These are phyloP conservation scores for Hiodon alosoides DNA, from an alignment of 2,113 vertebrate genomes.

Conservation along the genomic window DNA sequence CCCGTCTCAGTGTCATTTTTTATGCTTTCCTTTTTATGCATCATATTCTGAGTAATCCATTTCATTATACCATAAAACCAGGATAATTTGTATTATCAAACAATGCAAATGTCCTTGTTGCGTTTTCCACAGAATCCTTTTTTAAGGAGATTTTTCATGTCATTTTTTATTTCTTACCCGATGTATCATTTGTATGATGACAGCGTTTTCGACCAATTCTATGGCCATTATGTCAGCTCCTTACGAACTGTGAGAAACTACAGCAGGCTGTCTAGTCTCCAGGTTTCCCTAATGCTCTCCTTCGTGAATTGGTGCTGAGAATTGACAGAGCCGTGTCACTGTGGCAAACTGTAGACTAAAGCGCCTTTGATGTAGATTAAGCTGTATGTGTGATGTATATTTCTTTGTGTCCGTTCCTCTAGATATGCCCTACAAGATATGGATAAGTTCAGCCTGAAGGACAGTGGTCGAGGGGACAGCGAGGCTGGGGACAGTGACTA, in stretches of 20 bases:
- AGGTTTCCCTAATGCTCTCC: background rate
- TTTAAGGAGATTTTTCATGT: background rate
- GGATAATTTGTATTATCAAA: background rate
- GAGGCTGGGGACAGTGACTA: slow-evolving; percentile 98
- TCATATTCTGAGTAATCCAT: too few relatives aligned
- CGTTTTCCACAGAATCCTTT: background rate
- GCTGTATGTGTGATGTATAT: background rate
- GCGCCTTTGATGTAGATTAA: too few relatives aligned
- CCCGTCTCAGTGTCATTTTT: background rate
- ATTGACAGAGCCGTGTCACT: too few relatives aligned
- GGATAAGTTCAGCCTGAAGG: slow-evolving; percentile 99
- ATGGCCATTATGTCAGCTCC: too few relatives aligned
- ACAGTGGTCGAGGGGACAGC: slow-evolving; percentile 96
- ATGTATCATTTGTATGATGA: too few relatives aligned
- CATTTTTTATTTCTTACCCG: background rate
- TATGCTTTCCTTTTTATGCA: background rate
- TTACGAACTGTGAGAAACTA: too few relatives aligned
- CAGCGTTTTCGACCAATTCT: too few relatives aligned
- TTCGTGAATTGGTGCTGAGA: too few relatives aligned
- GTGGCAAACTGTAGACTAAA: too few relatives aligned
- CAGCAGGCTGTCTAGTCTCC: background rate
- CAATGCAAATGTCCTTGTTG: background rate
- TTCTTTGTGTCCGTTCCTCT: slow-evolving; percentile 27
- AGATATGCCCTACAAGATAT: slow-evolving; percentile 97
- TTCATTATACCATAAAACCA: background rate